Percentiles rank a stretch among this genome's conserved stretches.
These are phyloP conservation scores for Psittacus erithacus DNA, from an alignment of 2,113 vertebrate species.

Conservation along the genomic window DNA sequence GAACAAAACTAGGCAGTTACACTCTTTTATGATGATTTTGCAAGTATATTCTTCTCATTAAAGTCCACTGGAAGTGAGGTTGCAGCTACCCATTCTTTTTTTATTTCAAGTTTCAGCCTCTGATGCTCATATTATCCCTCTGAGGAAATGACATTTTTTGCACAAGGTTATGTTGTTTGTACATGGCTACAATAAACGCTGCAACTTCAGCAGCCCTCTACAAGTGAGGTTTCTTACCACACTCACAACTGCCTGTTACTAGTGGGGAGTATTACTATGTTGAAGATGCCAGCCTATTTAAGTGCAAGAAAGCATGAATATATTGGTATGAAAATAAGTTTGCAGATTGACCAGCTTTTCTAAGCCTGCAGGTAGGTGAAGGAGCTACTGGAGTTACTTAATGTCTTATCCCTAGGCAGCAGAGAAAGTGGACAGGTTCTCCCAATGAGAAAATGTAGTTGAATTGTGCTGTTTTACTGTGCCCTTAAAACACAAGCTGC, in stretches of 20 bases:
- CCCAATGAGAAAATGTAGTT: not conserved
- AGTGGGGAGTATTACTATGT: not conserved
- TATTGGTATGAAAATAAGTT: not conserved
- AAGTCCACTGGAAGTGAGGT: not conserved
- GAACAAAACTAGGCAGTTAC: not conserved
- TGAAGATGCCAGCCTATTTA: not conserved
- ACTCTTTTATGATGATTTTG: not conserved
- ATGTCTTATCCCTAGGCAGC: not conserved
- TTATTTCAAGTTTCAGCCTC: not conserved
- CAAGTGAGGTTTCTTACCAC: not conserved
- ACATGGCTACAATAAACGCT: accelerated
- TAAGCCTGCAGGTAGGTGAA: not conserved
- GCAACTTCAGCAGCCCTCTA: not conserved
- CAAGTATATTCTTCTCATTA: not conserved
- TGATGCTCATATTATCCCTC: not conserved
- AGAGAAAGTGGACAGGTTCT: not conserved
- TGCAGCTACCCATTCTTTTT: not conserved
- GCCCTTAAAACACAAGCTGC: not conserved
- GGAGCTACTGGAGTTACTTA: not conserved
- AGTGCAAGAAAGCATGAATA: not conserved
- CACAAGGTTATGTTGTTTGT: not conserved
- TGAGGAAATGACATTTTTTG: not conserved
- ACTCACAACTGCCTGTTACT: accelerated
- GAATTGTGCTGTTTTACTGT: not conserved
- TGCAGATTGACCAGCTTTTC: not conserved